Conservation (phyloP, 2,888 invertebrate species). For the Masnerella sp. region DNA sequence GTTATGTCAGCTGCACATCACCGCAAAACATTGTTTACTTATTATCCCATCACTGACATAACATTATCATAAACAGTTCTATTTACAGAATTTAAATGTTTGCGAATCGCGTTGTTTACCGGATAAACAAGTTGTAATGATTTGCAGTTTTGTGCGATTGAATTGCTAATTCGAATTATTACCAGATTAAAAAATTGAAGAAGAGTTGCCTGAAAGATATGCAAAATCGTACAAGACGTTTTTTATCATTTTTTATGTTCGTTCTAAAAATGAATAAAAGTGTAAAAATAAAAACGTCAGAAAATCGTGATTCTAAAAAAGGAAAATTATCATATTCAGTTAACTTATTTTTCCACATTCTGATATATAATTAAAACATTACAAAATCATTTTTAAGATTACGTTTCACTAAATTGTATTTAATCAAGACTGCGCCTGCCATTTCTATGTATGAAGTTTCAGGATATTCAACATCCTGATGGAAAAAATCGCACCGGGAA, state of each 20-base stretch:
- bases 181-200: background rate
- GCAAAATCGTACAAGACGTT: background rate
- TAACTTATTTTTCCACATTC: too few relatives aligned
- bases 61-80: slow-evolving; percentile 23
- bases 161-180: slow-evolving; percentile 35
- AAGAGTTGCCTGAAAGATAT: slow-evolving; percentile 1
- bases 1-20: slow-evolving; percentile 27
- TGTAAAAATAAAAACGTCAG: too few relatives aligned
- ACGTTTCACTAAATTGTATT: too few relatives aligned
- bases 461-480: background rate
- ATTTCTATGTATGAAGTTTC: background rate
- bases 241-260: too few relatives aligned
- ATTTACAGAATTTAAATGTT: slow-evolving; percentile 25
- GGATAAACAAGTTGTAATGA: slow-evolving; percentile 14
- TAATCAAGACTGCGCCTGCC: too few relatives aligned
- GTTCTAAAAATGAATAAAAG: too few relatives aligned
- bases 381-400: too few relatives aligned
- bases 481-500: slow-evolving; percentile 30
- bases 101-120: slow-evolving; percentile 28
- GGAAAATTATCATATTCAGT: too few relatives aligned
- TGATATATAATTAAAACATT: too few relatives aligned
- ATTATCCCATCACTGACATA: slow-evolving; percentile 37
- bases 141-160: slow-evolving; percentile 16
- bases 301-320: too few relatives aligned
- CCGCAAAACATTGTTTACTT: slow-evolving; percentile 25